Evolutionary conservation across 2,888 invertebrate genomes (phyloP).

Genomic region (Cosmopolites sordidus): DNA sequence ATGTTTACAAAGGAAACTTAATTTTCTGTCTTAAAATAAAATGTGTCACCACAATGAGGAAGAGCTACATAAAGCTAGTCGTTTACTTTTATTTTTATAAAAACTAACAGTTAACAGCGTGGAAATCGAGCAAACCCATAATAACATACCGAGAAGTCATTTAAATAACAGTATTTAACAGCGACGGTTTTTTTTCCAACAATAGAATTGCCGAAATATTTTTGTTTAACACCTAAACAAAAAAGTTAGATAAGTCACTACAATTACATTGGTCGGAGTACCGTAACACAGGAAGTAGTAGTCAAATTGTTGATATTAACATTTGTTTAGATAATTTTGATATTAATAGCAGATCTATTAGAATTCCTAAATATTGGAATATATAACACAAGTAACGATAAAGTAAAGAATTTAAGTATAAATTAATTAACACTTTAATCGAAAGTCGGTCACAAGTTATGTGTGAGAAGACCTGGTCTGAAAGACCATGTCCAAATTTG

Average conservation of each 20-base stretch:
- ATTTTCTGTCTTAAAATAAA: no score
- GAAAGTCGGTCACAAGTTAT: no score
- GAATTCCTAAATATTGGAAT: no score
- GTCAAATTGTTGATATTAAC: not conserved
- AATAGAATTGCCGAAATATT: constrained; percentile 12
- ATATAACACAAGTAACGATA: no score
- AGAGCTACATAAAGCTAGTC: not conserved
- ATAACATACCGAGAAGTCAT: constrained; percentile 1
- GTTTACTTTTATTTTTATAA: not conserved
- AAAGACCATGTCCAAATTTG: no score
- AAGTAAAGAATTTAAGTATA: no score
- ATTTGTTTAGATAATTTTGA: no score
- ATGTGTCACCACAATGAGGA: not conserved
- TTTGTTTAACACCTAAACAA: not conserved
- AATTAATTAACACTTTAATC: no score
- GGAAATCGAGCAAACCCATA: not conserved
- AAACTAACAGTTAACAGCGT: not conserved
- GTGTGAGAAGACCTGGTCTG: no score
- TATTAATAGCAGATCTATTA: no score
- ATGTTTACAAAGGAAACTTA: no score
- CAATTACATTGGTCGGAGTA: not conserved
- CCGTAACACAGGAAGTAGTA: not conserved
- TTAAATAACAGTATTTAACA: constrained; percentile 6
- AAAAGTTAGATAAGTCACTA: not conserved
- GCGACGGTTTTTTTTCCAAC: constrained; percentile 9